These are phyloP conservation scores for Zaprionus taronus DNA, from an alignment of 1,140 invertebrate species.

Conservation along the genomic window DNA sequence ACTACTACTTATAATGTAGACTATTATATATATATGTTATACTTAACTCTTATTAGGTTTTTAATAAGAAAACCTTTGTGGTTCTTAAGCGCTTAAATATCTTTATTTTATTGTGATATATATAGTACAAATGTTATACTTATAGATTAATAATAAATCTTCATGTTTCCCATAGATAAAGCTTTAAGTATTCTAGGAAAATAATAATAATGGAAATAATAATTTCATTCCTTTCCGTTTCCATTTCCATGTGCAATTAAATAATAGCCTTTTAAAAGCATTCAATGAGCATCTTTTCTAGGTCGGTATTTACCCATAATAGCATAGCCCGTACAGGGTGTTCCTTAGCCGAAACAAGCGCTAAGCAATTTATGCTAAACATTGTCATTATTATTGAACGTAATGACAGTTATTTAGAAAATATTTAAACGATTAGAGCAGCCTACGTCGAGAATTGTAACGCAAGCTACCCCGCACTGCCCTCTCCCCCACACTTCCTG, in stretches of 20 bases:
- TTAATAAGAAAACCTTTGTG: background rate
- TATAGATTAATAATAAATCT: too few species aligned
- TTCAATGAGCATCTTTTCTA: background rate
- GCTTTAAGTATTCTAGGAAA: too few species aligned
- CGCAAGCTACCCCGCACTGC: background rate
- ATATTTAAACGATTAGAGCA: constrained; percentile 31
- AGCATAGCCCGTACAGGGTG: background rate
- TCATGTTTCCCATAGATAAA: too few species aligned
- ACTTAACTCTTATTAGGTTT: background rate
- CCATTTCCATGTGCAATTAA: background rate
- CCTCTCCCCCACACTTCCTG: background rate
- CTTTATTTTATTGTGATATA: too few species aligned
- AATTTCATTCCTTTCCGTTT: background rate
- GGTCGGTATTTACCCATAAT: background rate
- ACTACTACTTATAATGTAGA: too few species aligned
- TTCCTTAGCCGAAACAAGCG: background rate
- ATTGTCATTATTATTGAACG: constrained; percentile 22
- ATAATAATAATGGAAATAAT: too few species aligned
- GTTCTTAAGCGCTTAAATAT: too few species aligned
- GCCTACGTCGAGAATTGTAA: background rate
- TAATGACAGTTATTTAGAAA: constrained; percentile 38
- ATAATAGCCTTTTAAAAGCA: background rate
- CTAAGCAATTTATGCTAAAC: background rate
- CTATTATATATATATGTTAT: too few species aligned
- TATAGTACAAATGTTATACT: too few species aligned